Evolutionary conservation across 2,888 invertebrate species (phyloP).

Genomic region (Epiperipatus broadwayi): DNA sequence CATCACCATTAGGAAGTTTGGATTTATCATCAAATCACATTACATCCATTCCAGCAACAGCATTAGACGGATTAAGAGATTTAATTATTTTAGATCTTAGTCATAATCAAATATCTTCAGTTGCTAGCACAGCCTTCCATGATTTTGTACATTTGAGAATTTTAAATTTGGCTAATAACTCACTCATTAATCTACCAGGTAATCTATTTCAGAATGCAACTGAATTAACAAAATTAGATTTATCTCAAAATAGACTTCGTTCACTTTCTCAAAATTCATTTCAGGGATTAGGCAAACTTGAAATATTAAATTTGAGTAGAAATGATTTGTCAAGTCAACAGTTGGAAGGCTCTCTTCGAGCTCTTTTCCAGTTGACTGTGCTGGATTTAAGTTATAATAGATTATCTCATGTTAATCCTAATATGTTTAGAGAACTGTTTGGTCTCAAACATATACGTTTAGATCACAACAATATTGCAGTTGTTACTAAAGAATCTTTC

Average conservation of each 20-base stretch:
- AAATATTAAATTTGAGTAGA: constrained; percentile 5
- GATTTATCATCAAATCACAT: no score
- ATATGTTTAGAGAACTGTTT: no score
- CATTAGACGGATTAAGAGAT: constrained; percentile 63
- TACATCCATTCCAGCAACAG: no score
- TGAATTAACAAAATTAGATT: constrained; percentile 10
- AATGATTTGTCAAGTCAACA: constrained; percentile 12
- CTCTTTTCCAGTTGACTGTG: constrained; percentile 60
- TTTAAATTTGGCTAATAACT: constrained; percentile 13
- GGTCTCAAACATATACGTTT: no score
- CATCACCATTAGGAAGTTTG: no score
- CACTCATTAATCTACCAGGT: constrained; percentile 5
- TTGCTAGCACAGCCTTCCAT: constrained; percentile 61
- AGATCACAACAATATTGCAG: no score
- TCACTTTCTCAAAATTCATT: constrained; percentile 10
- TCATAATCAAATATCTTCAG: constrained; percentile 62
- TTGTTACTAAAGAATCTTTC: no score
- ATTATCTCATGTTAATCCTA: constrained; percentile 56
- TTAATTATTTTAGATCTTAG: constrained; percentile 63
- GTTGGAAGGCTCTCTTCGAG: constrained; percentile 8
- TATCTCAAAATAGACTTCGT: constrained; percentile 12
- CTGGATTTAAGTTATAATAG: constrained; percentile 66
- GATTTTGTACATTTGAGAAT: constrained; percentile 30
- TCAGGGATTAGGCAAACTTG: constrained; percentile 5
- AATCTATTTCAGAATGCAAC: constrained; percentile 4